These are phyloP conservation scores for Lutraria lutraria DNA, from an alignment of 2,888 invertebrate species.

Conservation along the genomic window DNA sequence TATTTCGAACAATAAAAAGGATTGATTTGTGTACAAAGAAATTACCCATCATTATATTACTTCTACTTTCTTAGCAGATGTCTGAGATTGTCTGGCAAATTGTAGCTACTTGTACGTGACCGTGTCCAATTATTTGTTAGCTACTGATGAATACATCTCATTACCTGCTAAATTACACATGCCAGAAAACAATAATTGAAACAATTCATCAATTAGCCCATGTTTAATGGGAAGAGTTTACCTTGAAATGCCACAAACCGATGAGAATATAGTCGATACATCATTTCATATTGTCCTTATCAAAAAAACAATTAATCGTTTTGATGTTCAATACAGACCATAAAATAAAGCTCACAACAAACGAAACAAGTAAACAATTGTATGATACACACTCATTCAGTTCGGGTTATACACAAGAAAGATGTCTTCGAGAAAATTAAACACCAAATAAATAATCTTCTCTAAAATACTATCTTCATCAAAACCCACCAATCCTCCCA, in stretches of 20 bases:
- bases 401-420: too few species aligned
- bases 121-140: neutral
- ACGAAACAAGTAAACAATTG: too few species aligned
- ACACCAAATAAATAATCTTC: too few species aligned
- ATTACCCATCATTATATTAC: neutral
- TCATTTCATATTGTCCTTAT: neutral
- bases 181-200: neutral
- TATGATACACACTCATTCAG: too few species aligned
- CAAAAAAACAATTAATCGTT: too few species aligned
- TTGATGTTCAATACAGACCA: too few species aligned
- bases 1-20: neutral
- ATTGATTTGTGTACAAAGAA: neutral
- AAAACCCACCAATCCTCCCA: too few species aligned
- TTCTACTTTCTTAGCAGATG: neutral
- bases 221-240: neutral
- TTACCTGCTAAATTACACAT: neutral
- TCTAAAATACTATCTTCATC: too few species aligned
- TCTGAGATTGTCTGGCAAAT: neutral
- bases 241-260: neutral
- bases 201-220: neutral
- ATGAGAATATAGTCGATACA: neutral
- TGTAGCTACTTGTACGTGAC: neutral
- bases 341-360: too few species aligned
- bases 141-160: neutral
- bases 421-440: too few species aligned